Conservation (phyloP, 2,888 invertebrate species). For the Drosophila pseudotakahashii region DNA sequence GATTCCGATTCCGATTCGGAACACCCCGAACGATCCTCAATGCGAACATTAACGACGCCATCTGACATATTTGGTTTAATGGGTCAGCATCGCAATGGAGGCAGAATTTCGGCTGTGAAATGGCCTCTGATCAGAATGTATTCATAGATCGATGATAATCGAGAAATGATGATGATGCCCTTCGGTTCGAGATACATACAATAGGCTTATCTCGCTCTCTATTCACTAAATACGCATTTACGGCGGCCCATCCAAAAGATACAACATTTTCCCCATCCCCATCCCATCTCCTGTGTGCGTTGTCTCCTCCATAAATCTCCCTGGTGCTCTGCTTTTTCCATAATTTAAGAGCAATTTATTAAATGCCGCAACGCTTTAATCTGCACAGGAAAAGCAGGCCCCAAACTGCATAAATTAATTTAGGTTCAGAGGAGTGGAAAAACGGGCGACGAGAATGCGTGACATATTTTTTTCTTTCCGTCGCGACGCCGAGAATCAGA, state of each 20-base stretch:
- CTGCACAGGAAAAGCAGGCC: constrained; percentile 66
- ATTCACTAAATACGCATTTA: constrained; percentile 38
- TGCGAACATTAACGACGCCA: constrained; percentile 61
- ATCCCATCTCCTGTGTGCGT: neutral
- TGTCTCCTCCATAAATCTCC: constrained; percentile 30
- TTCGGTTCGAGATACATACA: constrained; percentile 20
- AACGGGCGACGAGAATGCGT: constrained; percentile 55
- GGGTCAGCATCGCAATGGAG: constrained; percentile 50
- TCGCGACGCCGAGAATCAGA: constrained; percentile 8
- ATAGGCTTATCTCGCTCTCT: constrained; percentile 23
- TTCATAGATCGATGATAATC: constrained; percentile 26
- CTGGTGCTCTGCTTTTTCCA: constrained; percentile 33
- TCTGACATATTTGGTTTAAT: constrained; percentile 71
- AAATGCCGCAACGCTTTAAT: constrained; percentile 68
- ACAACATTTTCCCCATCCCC: constrained; percentile 13
- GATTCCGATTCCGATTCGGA: constrained; percentile 41
- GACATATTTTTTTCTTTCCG: constrained; percentile 55
- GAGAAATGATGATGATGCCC: constrained; percentile 17
- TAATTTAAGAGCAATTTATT: constrained; percentile 74
- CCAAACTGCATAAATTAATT: constrained; percentile 77
- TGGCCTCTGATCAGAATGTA: neutral
- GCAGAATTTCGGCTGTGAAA: constrained; percentile 17
- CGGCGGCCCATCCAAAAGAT: neutral
- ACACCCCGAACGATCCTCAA: constrained; percentile 30
- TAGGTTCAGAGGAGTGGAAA: constrained; percentile 29